Evolutionary conservation across 2,888 invertebrate species (phyloP).

Genomic region (Barypeithes pellucidus): DNA sequence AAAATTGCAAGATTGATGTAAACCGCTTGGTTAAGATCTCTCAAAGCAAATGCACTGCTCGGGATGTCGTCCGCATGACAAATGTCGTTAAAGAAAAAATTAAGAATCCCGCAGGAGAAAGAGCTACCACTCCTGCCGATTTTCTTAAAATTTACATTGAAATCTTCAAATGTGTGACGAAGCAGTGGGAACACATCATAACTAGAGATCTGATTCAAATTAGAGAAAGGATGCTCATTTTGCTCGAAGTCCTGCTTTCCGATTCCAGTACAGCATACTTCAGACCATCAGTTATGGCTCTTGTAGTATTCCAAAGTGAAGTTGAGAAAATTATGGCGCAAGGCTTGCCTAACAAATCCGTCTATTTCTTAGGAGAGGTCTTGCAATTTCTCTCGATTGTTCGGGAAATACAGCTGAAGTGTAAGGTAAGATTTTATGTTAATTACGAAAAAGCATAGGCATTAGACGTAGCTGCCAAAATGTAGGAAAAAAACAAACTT

Average conservation of each 20-base stretch:
- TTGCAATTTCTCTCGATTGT: slow-evolving; percentile 81
- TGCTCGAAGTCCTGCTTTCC: slow-evolving; percentile 84
- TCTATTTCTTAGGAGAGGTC: slow-evolving; percentile 68
- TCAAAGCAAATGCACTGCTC: slow-evolving; percentile 87
- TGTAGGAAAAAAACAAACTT: too few species aligned
- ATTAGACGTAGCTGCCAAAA: too few species aligned
- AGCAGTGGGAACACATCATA: slow-evolving; percentile 48
- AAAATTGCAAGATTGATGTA: slow-evolving; percentile 75
- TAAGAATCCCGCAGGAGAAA: slow-evolving; percentile 72
- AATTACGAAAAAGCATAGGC: neutral
- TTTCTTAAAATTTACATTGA: slow-evolving; percentile 80
- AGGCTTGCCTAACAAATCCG: slow-evolving; percentile 60
- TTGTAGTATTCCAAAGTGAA: slow-evolving; percentile 84
- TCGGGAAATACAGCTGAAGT: slow-evolving; percentile 81
- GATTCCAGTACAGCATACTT: slow-evolving; percentile 84
- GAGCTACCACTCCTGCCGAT: slow-evolving; percentile 76
- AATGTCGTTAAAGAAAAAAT: slow-evolving; percentile 86
- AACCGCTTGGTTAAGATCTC: slow-evolving; percentile 79
- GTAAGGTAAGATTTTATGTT: slow-evolving; percentile 74
- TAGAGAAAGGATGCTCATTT: slow-evolving; percentile 67
- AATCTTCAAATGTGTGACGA: slow-evolving; percentile 73
- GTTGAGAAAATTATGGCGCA: slow-evolving; percentile 72
- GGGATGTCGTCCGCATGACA: slow-evolving; percentile 91
- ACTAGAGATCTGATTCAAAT: slow-evolving; percentile 51
- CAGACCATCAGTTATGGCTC: slow-evolving; percentile 83